phyloP scores from a whole-genome alignment of 2,797 vertebrate species.

The Liasis olivaceus region DNA sequence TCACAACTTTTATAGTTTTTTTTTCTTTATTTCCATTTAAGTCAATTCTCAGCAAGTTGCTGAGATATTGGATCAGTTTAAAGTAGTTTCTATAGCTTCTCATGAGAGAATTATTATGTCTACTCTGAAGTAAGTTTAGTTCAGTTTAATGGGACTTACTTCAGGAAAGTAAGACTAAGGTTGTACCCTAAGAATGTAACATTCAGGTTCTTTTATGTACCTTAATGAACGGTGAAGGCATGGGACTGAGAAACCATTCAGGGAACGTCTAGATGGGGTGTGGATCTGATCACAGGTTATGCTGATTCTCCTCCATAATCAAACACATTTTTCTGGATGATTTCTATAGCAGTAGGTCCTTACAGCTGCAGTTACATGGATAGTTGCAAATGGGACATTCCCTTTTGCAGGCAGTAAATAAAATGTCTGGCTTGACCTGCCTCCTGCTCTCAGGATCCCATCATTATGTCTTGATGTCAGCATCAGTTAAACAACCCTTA shows the following conservation, averaged over 20 bases:
- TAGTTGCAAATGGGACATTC: no score
- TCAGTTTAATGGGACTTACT: background rate
- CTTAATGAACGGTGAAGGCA: conserved; percentile 36
- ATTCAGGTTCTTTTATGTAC: background rate
- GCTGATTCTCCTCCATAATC: no score
- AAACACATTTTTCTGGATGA: no score
- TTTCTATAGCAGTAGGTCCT: no score
- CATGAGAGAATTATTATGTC: background rate
- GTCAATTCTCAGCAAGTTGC: conserved; percentile 14
- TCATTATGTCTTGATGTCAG: no score
- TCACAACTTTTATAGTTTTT: conserved; percentile 38
- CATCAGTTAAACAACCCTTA: no score
- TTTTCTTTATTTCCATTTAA: conserved; percentile 32
- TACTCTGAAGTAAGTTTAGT: background rate
- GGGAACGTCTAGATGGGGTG: no score
- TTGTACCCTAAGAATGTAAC: background rate
- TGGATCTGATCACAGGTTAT: no score
- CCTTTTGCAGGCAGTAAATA: no score
- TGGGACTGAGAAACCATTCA: background rate
- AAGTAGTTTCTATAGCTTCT: background rate
- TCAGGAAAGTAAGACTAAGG: background rate
- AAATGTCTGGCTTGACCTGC: no score
- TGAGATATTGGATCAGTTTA: background rate
- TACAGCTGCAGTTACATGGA: no score
- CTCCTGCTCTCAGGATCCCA: no score